phyloP scores from a whole-genome alignment of 2,888 invertebrate genomes.

The Rhagonycha fulva region DNA sequence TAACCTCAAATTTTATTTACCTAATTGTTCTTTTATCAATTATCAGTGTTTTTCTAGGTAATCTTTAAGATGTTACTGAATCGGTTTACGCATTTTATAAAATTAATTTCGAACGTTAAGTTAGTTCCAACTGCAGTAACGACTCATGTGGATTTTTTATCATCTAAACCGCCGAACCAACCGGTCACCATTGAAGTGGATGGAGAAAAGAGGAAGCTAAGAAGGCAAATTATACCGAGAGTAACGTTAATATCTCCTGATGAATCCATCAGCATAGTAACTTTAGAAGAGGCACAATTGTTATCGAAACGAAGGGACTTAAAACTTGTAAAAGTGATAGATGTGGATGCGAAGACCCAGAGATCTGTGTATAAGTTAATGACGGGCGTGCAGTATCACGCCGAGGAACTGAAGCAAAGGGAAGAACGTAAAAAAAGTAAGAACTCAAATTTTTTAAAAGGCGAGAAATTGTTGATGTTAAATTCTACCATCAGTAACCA shows the following conservation, averaged over 20 bases:
- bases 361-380: slow-evolving; percentile 72
- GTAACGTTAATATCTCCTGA: slow-evolving; percentile 66
- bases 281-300: slow-evolving; percentile 71
- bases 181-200: slow-evolving; percentile 9
- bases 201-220: slow-evolving; percentile 42
- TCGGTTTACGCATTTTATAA: not conserved
- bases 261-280: slow-evolving; percentile 62
- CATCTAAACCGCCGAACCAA: slow-evolving; percentile 22
- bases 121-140: not conserved
- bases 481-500: slow-evolving; percentile 66
- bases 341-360: slow-evolving; percentile 69
- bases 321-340: slow-evolving; percentile 70
- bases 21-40: not conserved
- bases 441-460: slow-evolving; percentile 55
- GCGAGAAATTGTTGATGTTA: slow-evolving; percentile 67
- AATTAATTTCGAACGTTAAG: not conserved
- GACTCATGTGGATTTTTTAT: slow-evolving; percentile 6
- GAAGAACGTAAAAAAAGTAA: slow-evolving; percentile 57
- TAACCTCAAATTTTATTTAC: not conserved
- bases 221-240: slow-evolving; percentile 56
- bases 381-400: slow-evolving; percentile 67
- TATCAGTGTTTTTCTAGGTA: not conserved
- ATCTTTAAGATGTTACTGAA: not conserved
- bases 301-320: slow-evolving; percentile 70
- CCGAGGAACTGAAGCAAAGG: slow-evolving; percentile 63